Conservation (phyloP, 2,113 vertebrate species). For the Sclerurus mexicanus region DNA sequence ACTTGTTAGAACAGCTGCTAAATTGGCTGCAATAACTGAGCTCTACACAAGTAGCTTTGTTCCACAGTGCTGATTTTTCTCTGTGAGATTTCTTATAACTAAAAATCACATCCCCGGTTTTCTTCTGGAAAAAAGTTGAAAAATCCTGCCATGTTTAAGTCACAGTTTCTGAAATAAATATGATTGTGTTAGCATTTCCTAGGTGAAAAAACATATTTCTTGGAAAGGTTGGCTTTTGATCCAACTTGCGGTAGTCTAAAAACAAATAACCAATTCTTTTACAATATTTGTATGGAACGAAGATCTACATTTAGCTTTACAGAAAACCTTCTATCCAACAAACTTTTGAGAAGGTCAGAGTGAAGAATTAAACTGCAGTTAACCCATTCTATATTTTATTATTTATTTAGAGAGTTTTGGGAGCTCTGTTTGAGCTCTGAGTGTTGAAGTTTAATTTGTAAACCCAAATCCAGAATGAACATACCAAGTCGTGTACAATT, state of each 20-base stretch:
- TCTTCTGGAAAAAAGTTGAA: neutral
- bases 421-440: neutral
- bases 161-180: neutral
- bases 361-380: neutral
- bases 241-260: neutral
- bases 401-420: neutral
- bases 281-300: neutral
- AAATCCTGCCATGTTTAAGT: neutral
- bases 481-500: neutral
- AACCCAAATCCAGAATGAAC: neutral
- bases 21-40: neutral
- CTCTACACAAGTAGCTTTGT: neutral
- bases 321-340: neutral
- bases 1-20: neutral
- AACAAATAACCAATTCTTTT: neutral
- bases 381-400: neutral
- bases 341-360: neutral
- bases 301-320: neutral
- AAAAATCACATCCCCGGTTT: neutral
- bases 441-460: neutral
- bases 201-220: neutral
- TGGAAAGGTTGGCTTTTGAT: neutral
- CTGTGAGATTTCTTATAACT: neutral
- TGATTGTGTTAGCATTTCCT: neutral
- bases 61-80: neutral